These are phyloP conservation scores for Parazoanthus atlanticus DNA, from an alignment of 92 coral and sea anemone species.

Conservation along the genomic window DNA sequence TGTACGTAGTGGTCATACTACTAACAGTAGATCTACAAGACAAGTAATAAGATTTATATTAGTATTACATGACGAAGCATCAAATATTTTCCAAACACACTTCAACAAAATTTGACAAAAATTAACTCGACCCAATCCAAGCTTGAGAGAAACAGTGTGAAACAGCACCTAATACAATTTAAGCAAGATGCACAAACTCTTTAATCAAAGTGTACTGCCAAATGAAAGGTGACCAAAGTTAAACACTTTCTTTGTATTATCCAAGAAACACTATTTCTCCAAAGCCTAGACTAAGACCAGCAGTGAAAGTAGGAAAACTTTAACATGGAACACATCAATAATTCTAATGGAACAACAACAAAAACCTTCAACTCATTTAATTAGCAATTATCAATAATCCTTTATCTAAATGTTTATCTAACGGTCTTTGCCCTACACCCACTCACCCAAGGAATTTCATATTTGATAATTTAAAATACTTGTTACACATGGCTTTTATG, in stretches of 20 bases:
- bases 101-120: too few relatives aligned
- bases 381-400: too few relatives aligned
- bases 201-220: too few relatives aligned
- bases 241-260: neutral
- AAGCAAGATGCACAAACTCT: too few relatives aligned
- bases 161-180: neutral
- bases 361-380: neutral
- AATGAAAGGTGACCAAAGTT: too few relatives aligned
- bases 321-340: neutral
- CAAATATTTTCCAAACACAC: neutral
- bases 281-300: neutral
- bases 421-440: too few relatives aligned
- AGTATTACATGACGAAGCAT: constrained; percentile 4
- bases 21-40: constrained; percentile 12
- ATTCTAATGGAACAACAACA: constrained; percentile 30
- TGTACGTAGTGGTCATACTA: neutral
- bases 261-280: neutral
- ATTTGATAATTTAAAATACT: too few relatives aligned
- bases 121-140: neutral
- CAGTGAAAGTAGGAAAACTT: neutral
- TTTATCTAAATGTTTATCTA: neutral
- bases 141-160: neutral
- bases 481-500: too few relatives aligned
- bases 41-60: constrained; percentile 9
- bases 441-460: too few relatives aligned